These are phyloP conservation scores for Parazoanthus swiftii DNA, from an alignment of 92 coral and sea anemone genomes.

Conservation along the genomic window DNA sequence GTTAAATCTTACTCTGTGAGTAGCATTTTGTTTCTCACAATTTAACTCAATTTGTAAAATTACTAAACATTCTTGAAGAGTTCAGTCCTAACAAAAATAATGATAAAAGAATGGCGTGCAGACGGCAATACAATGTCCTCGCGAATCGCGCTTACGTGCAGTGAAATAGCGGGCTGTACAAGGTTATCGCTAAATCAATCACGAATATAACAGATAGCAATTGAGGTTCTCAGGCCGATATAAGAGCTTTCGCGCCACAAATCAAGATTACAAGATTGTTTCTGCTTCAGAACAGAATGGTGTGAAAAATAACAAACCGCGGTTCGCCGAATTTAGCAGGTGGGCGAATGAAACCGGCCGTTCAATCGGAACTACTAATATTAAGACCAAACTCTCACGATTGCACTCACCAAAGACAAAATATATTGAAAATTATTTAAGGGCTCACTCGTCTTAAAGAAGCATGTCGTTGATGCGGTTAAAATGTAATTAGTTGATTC, in stretches of 20 bases:
- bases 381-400: neutral
- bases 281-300: neutral
- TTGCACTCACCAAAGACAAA: neutral
- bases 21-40: too few relatives aligned
- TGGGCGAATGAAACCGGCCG: neutral
- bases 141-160: neutral
- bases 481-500: neutral
- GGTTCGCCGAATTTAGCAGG: neutral
- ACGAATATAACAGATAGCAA: neutral
- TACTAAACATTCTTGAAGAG: too few relatives aligned
- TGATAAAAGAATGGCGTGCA: too few relatives aligned
- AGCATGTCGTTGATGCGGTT: neutral
- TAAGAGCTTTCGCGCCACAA: neutral
- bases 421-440: neutral
- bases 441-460: neutral
- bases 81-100: too few relatives aligned
- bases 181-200: neutral
- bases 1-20: too few relatives aligned
- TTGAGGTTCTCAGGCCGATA: neutral
- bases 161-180: neutral
- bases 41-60: too few relatives aligned
- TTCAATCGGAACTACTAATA: neutral
- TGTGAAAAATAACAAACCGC: conserved; percentile 17
- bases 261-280: conserved; percentile 14
- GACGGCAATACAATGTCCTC: too few relatives aligned